Evolutionary conservation across 2,888 invertebrate species (phyloP).

Genomic region (Pterostichus madidus): DNA sequence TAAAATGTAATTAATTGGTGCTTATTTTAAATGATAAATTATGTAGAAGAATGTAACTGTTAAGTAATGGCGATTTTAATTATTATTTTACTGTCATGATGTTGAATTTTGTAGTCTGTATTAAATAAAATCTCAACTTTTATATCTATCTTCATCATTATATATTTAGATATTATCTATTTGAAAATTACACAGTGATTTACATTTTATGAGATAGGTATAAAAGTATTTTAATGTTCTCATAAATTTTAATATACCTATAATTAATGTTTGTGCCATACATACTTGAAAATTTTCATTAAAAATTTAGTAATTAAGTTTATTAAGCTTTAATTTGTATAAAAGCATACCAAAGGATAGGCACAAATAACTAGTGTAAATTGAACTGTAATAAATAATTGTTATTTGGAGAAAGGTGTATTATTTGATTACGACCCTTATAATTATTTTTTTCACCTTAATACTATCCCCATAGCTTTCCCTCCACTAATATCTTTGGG

Average conservation of each 20-base stretch:
- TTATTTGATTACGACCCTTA: background rate
- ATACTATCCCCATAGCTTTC: too few relatives aligned
- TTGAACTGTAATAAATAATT: conserved; percentile 53
- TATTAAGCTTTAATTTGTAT: conserved; percentile 60
- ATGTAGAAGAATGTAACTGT: conserved; percentile 13
- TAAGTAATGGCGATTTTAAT: conserved; percentile 4
- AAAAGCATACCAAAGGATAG: conserved; percentile 59
- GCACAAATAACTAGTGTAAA: conserved; percentile 59
- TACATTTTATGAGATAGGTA: conserved; percentile 27
- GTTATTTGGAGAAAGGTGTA: conserved; percentile 16
- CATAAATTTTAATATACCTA: conserved; percentile 7
- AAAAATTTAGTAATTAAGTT: conserved; percentile 2
- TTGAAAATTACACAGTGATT: conserved; percentile 6
- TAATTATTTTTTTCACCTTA: too few relatives aligned
- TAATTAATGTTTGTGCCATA: conserved; percentile 49
- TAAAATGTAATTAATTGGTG: conserved; percentile 42
- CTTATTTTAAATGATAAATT: conserved; percentile 13
- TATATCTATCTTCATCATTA: conserved; percentile 13
- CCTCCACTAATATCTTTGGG: too few relatives aligned
- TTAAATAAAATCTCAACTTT: conserved; percentile 29
- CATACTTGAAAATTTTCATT: conserved; percentile 35
- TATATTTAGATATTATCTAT: background rate
- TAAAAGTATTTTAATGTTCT: conserved; percentile 3
- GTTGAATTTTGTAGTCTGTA: background rate
- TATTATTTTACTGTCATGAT: conserved; percentile 10